Evolutionary conservation across 53 echinoderm and acorn worm genomes (phyloP).

Genomic region (Stichopus horrens): DNA sequence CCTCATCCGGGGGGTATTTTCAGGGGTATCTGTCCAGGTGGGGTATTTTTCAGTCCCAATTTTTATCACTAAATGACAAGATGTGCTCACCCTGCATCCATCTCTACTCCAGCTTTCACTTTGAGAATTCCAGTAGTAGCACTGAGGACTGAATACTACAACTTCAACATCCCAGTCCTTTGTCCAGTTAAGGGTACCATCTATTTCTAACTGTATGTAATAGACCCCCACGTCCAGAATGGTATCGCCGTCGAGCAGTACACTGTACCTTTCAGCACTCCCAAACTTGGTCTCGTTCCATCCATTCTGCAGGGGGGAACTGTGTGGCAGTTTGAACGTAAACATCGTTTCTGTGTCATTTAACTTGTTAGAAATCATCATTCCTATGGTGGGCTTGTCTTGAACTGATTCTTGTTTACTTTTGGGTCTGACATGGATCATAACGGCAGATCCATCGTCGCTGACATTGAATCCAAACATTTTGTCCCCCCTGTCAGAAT

Average conservation of each 20-base stretch:
- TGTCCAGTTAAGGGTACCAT: slow-evolving; percentile 15
- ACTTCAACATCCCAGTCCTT: slow-evolving; percentile 46
- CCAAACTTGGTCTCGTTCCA: slow-evolving; percentile 56
- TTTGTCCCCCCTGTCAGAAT: not conserved
- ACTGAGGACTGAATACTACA: slow-evolving; percentile 64
- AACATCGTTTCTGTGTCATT: not conserved
- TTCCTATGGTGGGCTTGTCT: not conserved
- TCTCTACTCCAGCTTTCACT: slow-evolving; percentile 64
- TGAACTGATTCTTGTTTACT: not conserved
- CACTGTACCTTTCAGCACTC: slow-evolving; percentile 58
- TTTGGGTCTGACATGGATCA: slow-evolving; percentile 14
- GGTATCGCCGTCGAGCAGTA: slow-evolving; percentile 52
- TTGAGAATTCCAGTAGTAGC: slow-evolving; percentile 73
- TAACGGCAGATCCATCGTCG: not conserved
- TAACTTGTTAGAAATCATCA: not conserved
- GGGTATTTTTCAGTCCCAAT: no score
- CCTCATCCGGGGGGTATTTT: no score
- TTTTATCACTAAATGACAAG: no score
- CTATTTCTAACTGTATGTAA: slow-evolving; percentile 49
- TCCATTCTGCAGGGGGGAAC: not conserved
- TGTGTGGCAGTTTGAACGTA: slow-evolving; percentile 4
- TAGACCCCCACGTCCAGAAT: slow-evolving; percentile 40
- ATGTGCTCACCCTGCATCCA: slow-evolving; percentile 71
- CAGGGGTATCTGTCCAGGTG: no score
- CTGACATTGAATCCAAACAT: slow-evolving; percentile 46